Base-by-base conservation (phyloP, 2,797 vertebrate genomes). In the Tenualosa ilisha region DNA sequence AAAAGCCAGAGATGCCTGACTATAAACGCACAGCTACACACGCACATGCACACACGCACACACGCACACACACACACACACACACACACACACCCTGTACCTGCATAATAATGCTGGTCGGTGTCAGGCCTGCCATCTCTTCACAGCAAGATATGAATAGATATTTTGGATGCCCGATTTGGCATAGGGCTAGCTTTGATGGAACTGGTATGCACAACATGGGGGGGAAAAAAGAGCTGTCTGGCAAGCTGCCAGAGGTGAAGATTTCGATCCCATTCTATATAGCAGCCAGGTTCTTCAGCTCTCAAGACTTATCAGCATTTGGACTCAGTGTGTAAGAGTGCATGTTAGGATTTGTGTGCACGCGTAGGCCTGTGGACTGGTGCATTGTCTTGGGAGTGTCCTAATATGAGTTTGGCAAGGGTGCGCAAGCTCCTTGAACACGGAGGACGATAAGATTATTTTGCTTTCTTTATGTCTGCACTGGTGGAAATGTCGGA, bases 131-230 rank as follows among this genome's bases (percentile, higher is more conserved):
- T 75, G 46, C 63, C 68, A 8, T 63, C 17, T 43, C 81, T 40
- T 81, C 53, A 81, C 26, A 81, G 49, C 75, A 53, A 85, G 83
- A 82, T 65, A 65, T 51, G 72, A 75, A 86, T 54, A 43, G 56
- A 56, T 83, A 82, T 53, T n/a, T 81, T 56, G 43, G 79, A 84
- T 84, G 81, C 72, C 81, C 85, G 65, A 51, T 81, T 82, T 84
- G 72, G 82, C 26, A 51, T 83, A 82, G 79, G 72, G 82, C 22
- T 56, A 75, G 24, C 43, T 31, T 56, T n/a, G 72, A 51, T 63
- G 50, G 3, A 37, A 46, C 82, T 85, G 86, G 68, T 59, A 61
- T 83, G 56, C 43, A 31, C 68, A 37, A 81, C 24, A 83, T 68
- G 37, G 50, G 50, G 50, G 8, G 26, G 37, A 75, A 51, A 75